Evolutionary conservation across 2,888 invertebrate species (phyloP).

Genomic region (Barypeithes pellucidus): DNA sequence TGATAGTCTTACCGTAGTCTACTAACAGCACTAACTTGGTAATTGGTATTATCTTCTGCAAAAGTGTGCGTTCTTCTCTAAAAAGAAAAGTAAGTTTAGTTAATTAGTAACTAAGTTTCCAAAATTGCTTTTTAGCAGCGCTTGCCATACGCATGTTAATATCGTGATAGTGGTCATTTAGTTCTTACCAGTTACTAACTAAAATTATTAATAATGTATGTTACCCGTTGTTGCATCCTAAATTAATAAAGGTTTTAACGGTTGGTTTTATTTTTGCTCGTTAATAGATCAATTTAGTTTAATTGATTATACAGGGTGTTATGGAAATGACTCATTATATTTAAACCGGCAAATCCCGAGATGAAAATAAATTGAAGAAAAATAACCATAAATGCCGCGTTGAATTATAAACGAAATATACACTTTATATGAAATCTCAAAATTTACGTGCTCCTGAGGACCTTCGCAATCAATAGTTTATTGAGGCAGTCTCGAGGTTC

Average conservation of each 20-base stretch:
- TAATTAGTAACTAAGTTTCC: constrained; percentile 31
- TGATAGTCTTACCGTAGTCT: constrained; percentile 20
- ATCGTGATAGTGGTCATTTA: constrained; percentile 20
- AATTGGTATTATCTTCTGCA: constrained; percentile 34
- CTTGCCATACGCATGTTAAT: constrained; percentile 52
- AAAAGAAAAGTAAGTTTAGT: constrained; percentile 55
- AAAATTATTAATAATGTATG: not conserved
- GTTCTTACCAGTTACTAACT: constrained; percentile 1
- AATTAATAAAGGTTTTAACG: not conserved
- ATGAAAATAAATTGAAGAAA: too few relatives aligned
- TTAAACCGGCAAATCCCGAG: too few relatives aligned
- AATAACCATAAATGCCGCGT: too few relatives aligned
- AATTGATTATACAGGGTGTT: too few relatives aligned
- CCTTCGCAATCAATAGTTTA: too few relatives aligned
- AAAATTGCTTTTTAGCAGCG: constrained; percentile 56
- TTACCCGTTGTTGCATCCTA: not conserved
- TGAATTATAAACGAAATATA: too few relatives aligned
- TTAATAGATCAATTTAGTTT: too few relatives aligned
- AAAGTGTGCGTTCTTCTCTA: constrained; percentile 50
- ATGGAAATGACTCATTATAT: too few relatives aligned
- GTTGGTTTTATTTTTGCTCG: too few relatives aligned
- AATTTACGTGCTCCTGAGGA: too few relatives aligned
- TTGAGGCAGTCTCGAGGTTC: too few relatives aligned
- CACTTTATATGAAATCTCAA: too few relatives aligned
- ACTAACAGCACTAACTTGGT: constrained; percentile 43